A percentile compares a stretch with the other conserved stretches of the same genome.
These are phyloP conservation scores for Strix aluco DNA, from an alignment of 2,113 vertebrate genomes.

Conservation along the genomic window DNA sequence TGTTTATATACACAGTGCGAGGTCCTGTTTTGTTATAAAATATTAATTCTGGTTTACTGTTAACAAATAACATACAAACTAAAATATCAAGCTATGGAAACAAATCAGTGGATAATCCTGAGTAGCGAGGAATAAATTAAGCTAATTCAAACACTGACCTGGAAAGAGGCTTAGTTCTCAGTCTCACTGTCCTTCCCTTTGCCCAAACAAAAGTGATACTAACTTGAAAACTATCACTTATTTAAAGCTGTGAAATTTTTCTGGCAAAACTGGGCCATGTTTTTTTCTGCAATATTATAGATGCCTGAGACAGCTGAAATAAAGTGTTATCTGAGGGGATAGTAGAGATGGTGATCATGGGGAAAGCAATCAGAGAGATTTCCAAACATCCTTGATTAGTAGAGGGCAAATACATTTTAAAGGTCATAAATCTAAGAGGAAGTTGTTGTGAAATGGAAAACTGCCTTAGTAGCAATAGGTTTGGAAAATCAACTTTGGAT, in stretches of 20 bases:
- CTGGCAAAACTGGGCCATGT: background rate
- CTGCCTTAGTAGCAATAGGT: background rate
- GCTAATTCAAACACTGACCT: background rate
- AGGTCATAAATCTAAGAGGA: conserved; percentile 5
- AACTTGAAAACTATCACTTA: background rate
- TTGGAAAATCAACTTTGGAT: conserved; percentile 41
- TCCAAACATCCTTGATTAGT: conserved; percentile 11
- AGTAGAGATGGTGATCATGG: background rate
- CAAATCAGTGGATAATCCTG: background rate
- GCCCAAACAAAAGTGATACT: background rate
- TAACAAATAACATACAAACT: background rate
- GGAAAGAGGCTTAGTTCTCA: background rate
- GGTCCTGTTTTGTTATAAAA: background rate
- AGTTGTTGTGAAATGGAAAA: background rate
- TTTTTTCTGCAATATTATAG: background rate
- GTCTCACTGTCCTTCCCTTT: background rate
- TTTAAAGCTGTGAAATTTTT: background rate
- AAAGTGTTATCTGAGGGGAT: background rate
- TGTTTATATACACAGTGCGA: background rate
- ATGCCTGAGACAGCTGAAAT: background rate
- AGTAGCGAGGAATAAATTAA: background rate
- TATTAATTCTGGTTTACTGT: background rate
- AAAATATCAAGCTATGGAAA: background rate
- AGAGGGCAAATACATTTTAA: conserved; percentile 20
- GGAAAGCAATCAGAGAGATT: conserved; percentile 24